A percentile compares a stretch with the other conserved stretches of the same genome.
Conservation (phyloP, 2,888 invertebrate genomes). For the Hirtodrosophila duncani region DNA sequence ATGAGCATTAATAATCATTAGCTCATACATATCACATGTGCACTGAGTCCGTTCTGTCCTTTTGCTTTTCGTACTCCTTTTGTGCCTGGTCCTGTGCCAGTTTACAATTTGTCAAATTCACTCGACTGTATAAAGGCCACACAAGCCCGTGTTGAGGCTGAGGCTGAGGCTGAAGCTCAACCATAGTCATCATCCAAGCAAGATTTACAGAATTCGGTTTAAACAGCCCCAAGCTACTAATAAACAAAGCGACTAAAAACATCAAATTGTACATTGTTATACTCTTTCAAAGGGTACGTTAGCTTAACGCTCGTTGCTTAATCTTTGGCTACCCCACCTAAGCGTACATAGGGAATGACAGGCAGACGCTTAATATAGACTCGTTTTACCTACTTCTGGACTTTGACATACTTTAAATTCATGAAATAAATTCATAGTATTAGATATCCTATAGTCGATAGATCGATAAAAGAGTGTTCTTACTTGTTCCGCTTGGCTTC, state of each 20-base stretch:
- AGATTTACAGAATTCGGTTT: constrained; percentile 6
- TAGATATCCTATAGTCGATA: too few relatives aligned
- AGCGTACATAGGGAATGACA: too few relatives aligned
- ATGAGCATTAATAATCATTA: constrained; percentile 68
- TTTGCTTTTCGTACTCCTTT: constrained; percentile 6
- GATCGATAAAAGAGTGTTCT: too few relatives aligned
- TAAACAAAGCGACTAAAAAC: constrained; percentile 26
- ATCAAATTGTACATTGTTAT: constrained; percentile 67
- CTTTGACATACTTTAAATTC: neutral
- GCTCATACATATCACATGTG: constrained; percentile 27
- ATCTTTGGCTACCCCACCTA: too few relatives aligned
- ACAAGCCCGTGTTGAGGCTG: constrained; percentile 18
- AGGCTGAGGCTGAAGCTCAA: constrained; percentile 20
- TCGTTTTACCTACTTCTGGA: neutral
- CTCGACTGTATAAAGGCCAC: constrained; percentile 49
- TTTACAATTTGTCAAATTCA: constrained; percentile 69
- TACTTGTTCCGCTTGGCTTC: neutral
- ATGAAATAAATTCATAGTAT: too few relatives aligned
- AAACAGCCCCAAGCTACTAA: constrained; percentile 3
- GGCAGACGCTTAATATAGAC: too few relatives aligned
- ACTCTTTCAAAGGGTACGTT: too few relatives aligned
- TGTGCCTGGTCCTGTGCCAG: constrained; percentile 33
- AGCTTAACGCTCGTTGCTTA: too few relatives aligned
- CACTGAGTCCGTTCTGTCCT: constrained; percentile 13
- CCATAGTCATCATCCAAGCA: constrained; percentile 11